phyloP scores from a whole-genome alignment of 2,888 invertebrate species.

The Drosophila vallismaia region DNA sequence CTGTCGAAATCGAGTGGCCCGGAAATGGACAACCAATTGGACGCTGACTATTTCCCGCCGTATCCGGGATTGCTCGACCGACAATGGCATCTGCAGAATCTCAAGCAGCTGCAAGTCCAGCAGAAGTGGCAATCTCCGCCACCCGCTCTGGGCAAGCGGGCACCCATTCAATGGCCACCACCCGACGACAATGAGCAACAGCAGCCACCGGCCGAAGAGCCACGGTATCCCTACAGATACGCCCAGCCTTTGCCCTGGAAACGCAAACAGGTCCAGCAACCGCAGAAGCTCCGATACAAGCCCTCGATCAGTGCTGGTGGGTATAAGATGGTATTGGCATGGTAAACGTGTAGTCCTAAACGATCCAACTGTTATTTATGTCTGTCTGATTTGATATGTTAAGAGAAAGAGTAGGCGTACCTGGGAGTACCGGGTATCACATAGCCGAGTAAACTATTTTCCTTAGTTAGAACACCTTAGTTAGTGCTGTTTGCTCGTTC shows the following conservation, averaged over 20 bases:
- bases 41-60: slow-evolving; percentile 45
- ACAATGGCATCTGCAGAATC: slow-evolving; percentile 37
- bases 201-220: slow-evolving; percentile 4
- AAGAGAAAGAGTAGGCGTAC: no score
- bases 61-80: slow-evolving; percentile 46
- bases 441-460: no score
- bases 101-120: slow-evolving; percentile 48
- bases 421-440: neutral
- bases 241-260: slow-evolving; percentile 49
- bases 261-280: slow-evolving; percentile 45
- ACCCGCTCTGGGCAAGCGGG: slow-evolving; percentile 30
- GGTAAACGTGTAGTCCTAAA: neutral
- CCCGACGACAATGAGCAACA: slow-evolving; percentile 3
- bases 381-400: no score
- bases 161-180: slow-evolving; percentile 32
- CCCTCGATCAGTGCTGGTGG: slow-evolving; percentile 84
- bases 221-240: slow-evolving; percentile 33
- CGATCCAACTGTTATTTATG: no score
- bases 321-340: slow-evolving; percentile 40
- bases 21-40: slow-evolving; percentile 58
- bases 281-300: slow-evolving; percentile 56
- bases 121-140: slow-evolving; percentile 71
- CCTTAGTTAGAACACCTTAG: neutral
- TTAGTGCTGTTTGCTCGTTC: slow-evolving; percentile 14
- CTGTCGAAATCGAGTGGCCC: slow-evolving; percentile 54